Evolutionary conservation across 2,113 vertebrate species (phyloP).

Genomic region (Ochotona curzoniae): DNA sequence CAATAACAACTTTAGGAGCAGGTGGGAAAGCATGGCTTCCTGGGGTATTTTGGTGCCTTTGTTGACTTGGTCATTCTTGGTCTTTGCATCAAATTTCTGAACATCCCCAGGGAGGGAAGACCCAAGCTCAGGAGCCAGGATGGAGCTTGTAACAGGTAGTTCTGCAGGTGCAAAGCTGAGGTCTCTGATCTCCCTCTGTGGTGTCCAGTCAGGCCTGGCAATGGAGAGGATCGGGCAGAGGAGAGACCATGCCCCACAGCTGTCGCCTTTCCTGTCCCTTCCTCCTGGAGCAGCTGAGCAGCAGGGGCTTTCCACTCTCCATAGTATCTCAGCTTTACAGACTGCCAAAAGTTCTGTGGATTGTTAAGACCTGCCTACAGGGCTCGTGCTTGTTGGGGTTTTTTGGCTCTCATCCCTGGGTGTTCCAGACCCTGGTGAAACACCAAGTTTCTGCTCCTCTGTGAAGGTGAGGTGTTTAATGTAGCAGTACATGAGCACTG

Average conservation of each 20-base stretch:
- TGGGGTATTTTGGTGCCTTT: background rate
- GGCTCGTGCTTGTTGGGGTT: background rate
- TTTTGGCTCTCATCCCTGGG: background rate
- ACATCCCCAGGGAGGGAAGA: background rate
- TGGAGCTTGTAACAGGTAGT: background rate
- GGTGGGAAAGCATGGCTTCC: constrained; percentile 13
- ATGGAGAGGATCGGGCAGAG: background rate
- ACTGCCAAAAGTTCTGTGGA: background rate
- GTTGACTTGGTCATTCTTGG: background rate
- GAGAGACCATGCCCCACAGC: rapidly evolving
- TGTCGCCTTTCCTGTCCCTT: rapidly evolving
- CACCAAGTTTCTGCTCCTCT: background rate
- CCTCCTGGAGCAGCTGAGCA: too few relatives aligned
- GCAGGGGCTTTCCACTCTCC: background rate
- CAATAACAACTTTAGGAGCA: constrained; percentile 18
- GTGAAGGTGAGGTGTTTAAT: background rate
- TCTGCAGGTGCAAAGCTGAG: background rate
- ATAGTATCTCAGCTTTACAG: background rate
- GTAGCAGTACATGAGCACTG: background rate
- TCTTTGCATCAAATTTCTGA: constrained; percentile 28
- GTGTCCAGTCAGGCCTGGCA: background rate
- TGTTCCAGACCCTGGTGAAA: background rate
- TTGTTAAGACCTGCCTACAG: background rate
- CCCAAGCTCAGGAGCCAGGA: background rate
- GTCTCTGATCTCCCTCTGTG: background rate